Percentiles rank a stretch among this genome's conserved stretches.
These are phyloP conservation scores for Aphidoletes aphidimyza DNA, from an alignment of 2,888 invertebrate genomes.

Conservation along the genomic window DNA sequence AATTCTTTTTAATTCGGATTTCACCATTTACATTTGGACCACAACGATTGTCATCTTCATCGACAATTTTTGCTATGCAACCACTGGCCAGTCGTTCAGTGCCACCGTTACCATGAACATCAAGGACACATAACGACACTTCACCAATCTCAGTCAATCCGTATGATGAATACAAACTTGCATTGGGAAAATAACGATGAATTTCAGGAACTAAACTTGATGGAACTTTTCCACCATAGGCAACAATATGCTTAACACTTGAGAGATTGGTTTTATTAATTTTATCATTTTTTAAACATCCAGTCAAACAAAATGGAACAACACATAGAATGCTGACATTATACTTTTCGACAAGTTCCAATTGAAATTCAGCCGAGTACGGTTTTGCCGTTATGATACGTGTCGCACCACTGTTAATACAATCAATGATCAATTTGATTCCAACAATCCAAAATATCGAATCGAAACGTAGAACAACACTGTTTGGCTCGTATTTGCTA, in stretches of 20 bases:
- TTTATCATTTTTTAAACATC: background rate
- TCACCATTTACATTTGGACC: background rate
- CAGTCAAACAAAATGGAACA: background rate
- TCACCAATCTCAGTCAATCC: background rate
- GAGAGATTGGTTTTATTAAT: background rate
- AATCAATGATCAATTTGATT: background rate
- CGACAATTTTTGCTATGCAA: background rate
- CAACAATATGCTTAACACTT: background rate
- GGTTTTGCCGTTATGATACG: background rate
- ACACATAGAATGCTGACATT: background rate
- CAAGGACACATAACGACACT: background rate
- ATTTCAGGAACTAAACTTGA: background rate
- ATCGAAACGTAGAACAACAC: background rate
- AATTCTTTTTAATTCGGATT: background rate
- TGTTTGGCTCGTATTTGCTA: no score
- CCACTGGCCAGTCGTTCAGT: background rate
- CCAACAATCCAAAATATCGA: background rate
- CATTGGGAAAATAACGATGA: background rate
- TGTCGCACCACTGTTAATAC: background rate
- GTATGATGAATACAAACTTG: background rate
- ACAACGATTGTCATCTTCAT: background rate
- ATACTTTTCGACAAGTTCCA: background rate
- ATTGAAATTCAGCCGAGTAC: background rate
- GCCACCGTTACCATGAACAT: background rate
- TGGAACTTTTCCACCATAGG: background rate